Conservation (phyloP, 2,797 vertebrate species). For the Carapus acus region DNA sequence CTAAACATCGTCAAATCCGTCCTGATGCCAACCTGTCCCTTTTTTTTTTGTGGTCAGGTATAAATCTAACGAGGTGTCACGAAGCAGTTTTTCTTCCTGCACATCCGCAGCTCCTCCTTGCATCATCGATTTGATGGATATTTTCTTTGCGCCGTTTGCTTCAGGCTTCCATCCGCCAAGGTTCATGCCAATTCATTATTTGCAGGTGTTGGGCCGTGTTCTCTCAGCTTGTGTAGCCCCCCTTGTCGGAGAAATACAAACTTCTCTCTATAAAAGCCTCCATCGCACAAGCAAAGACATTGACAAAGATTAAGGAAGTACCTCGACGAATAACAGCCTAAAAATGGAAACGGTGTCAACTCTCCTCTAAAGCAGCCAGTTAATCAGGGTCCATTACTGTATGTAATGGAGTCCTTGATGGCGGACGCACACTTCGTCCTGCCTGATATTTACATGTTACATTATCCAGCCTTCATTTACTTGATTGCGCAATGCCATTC, state of each 20-base stretch:
- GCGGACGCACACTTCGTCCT: neutral
- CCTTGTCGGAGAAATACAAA: conserved; percentile 24
- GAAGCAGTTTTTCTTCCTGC: conserved; percentile 8
- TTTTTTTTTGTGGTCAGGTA: neutral
- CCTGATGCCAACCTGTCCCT: neutral
- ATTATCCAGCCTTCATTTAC: conserved; percentile 11
- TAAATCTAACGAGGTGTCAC: conserved; percentile 2
- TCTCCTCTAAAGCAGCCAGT: conserved; percentile 27
- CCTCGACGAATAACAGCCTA: conserved; percentile 24
- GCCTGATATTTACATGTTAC: neutral
- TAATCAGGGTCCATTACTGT: conserved; percentile 25
- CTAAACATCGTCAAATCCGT: neutral
- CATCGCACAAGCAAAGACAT: conserved; percentile 28
- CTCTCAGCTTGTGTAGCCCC: conserved; percentile 39
- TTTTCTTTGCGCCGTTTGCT: conserved; percentile 39
- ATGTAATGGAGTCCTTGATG: conserved; percentile 2
- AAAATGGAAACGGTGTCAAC: conserved; percentile 40
- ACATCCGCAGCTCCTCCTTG: conserved; percentile 13
- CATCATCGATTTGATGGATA: conserved; percentile 26
- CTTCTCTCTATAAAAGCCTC: conserved; percentile 15
- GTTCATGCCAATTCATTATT: conserved; percentile 40
- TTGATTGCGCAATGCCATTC: conserved; percentile 17
- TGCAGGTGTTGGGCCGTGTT: conserved; percentile 55
- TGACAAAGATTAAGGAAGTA: conserved; percentile 39
- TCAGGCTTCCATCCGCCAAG: conserved; percentile 46